Conservation (phyloP, 2,888 invertebrate species). For the Drosophila crucigera region DNA sequence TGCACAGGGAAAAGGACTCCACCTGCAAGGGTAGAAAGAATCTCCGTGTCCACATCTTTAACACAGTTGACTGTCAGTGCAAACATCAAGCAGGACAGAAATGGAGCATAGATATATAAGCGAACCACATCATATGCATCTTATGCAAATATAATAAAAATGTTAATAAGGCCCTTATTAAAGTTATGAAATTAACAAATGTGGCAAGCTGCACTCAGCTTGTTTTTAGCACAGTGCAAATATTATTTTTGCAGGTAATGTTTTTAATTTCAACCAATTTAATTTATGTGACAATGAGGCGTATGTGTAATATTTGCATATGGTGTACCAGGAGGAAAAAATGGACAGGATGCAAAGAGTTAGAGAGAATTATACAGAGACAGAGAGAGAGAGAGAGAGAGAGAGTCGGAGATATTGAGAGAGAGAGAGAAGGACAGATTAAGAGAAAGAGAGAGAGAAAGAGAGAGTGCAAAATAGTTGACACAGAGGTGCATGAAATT, state of each 20-base stretch:
- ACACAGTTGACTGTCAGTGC: conserved; percentile 62
- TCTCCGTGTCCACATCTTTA: conserved; percentile 49
- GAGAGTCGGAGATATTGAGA: no score
- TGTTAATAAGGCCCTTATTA: conserved; percentile 66
- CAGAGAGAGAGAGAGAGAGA: not conserved
- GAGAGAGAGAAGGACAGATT: fast-evolving
- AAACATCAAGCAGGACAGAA: conserved; percentile 41
- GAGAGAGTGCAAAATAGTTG: not conserved
- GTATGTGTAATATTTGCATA: conserved; percentile 48
- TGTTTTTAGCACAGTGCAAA: conserved; percentile 38
- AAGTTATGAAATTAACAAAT: conserved; percentile 55
- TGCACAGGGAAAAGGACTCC: conserved; percentile 39
- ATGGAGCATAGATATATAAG: conserved; percentile 10
- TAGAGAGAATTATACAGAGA: not conserved
- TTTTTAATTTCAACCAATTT: conserved; percentile 33
- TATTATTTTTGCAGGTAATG: conserved; percentile 38
- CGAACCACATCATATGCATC: conserved; percentile 12
- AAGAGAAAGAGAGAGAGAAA: not conserved
- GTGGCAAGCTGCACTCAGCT: conserved; percentile 16
- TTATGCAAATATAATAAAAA: conserved; percentile 38
- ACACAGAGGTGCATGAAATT: conserved; percentile 32
- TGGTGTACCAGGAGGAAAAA: not conserved
- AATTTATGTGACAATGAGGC: conserved; percentile 36
- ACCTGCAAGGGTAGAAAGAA: conserved; percentile 27
- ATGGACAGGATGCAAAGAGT: not conserved